Evolutionary conservation across 2,113 vertebrate genomes (phyloP), one percentile per base, ranked within the genome.

Genomic region (Prinia subflava): DNA sequence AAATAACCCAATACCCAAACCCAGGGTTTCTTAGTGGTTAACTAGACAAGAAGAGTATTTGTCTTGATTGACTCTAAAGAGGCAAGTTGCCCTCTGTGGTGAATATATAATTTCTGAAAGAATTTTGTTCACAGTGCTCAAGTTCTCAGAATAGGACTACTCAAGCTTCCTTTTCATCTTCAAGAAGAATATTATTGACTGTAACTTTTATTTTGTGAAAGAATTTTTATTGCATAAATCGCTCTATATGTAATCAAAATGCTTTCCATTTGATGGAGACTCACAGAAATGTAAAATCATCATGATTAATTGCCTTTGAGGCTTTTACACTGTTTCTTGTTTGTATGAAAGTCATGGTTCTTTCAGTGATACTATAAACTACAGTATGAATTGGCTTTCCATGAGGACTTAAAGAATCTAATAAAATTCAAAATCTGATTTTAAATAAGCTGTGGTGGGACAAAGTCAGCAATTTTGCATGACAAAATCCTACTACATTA

Each of bases 191-290:
- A n/a, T n/a, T 28, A 27, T 21, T 21, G 21, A 18, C 15, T 35
- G 5, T 77, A 56, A 20, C 18, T 73, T 80, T 83, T 35, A 31
- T 69, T 81, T 53, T 52, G 14, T 21, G 22, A 41, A 68, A 83
- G 9, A 24, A 35, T 11, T 62, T 83, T 85, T 59, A 90, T 94
- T 81, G 42, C 11, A 91, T 90, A 83, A 82, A 27, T 96, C 47
- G 75, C 33, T 42, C 52, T 69, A 65, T 88, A 92, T 64, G 67
- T 83, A 96, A 94, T 90, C 92, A 94, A 83, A 96, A 82, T 82
- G 52, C 37, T 95, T 96, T 94, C 44, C 16, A 57, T 79, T 52
- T 91, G 49, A 93, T 37, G 35, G 39, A 95, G 46, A 21, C 37
- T 70, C 23, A 64, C 13, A 93, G 50, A 79, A 94, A 86, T 63